These are phyloP conservation scores for Molothrus aeneus DNA, from an alignment of 2,797 vertebrate species.

Conservation along the genomic window DNA sequence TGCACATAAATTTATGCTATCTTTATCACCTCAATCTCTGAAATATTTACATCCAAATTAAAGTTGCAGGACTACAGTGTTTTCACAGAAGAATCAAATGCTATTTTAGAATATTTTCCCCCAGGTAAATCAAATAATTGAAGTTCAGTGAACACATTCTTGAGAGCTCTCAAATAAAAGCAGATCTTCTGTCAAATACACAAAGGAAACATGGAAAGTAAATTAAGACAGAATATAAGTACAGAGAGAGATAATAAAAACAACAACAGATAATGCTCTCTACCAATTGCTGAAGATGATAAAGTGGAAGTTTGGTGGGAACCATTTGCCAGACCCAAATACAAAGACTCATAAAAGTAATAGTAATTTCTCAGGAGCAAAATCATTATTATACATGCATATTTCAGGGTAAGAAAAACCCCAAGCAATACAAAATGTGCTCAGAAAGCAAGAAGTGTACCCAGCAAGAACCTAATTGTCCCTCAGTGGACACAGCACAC, in stretches of 20 bases:
- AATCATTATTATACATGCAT: not conserved
- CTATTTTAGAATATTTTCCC: not conserved
- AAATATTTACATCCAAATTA: not conserved
- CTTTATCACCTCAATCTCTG: not conserved
- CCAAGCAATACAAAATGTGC: not conserved
- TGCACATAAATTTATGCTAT: not conserved
- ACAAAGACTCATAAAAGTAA: not conserved
- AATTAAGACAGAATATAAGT: not conserved
- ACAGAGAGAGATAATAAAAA: not conserved
- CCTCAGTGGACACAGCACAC: not conserved
- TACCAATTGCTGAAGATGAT: not conserved
- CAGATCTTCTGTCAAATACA: not conserved
- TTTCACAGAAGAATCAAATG: not conserved
- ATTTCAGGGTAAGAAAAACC: not conserved
- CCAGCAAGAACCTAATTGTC: not conserved
- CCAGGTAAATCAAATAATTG: not conserved
- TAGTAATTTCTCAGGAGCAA: not conserved
- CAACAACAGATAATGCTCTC: not conserved
- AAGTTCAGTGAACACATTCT: not conserved
- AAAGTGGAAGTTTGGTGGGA: not conserved
- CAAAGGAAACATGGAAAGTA: not conserved
- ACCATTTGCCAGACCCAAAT: not conserved
- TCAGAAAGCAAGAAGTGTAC: not conserved
- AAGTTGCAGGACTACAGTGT: not conserved
- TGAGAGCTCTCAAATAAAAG: not conserved